Evolutionary conservation across 2,113 vertebrate species (phyloP).

Genomic region (Otis tarda): DNA sequence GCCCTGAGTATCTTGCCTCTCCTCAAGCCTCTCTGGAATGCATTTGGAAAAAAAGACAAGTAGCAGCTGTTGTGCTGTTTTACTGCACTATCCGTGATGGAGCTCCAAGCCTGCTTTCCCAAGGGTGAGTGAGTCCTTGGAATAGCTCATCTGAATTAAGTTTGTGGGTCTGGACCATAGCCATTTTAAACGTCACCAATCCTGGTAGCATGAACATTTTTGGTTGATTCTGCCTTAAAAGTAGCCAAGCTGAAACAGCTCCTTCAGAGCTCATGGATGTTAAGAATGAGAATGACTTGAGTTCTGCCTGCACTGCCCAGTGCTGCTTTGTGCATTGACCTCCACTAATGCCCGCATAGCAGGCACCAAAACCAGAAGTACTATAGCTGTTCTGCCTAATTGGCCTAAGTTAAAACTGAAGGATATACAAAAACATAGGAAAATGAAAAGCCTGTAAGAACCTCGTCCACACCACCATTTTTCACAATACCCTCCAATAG

Average conservation of each 20-base stretch:
- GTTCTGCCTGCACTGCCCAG: not conserved
- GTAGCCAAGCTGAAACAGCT: not conserved
- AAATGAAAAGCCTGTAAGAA: not conserved
- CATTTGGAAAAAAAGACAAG: not conserved
- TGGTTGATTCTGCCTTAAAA: not conserved
- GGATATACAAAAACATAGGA: not conserved
- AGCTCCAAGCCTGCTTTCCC: not conserved
- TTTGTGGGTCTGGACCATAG: not conserved
- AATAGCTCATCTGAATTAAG: not conserved
- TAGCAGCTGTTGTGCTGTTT: not conserved
- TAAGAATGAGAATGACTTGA: not conserved
- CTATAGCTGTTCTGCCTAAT: not conserved
- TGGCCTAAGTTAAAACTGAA: not conserved
- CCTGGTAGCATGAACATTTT: not conserved
- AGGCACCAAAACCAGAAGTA: not conserved
- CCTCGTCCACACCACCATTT: not conserved
- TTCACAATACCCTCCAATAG: not conserved
- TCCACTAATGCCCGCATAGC: not conserved
- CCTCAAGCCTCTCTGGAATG: not conserved
- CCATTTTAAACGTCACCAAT: not conserved
- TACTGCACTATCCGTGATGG: not conserved
- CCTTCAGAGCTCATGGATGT: not conserved
- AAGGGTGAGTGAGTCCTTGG: not conserved
- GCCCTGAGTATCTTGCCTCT: not conserved
- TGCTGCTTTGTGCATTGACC: not conserved